Evolutionary conservation across 2,888 invertebrate genomes (phyloP), one percentile per base, ranked within the genome.

Genomic region (Andricus quercusramuli): DNA sequence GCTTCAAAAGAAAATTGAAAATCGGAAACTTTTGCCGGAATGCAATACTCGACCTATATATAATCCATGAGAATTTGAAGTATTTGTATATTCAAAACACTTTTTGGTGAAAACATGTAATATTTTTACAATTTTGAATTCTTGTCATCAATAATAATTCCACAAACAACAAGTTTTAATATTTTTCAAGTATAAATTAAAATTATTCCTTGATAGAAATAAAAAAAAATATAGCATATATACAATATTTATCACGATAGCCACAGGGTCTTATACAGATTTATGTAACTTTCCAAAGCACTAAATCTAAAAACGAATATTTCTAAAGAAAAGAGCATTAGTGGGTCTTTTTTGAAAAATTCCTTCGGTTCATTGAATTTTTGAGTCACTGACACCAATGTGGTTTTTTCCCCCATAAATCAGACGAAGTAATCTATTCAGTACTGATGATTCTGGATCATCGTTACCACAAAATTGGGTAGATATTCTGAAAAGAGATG

Each of bases 381-480:
- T 62, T 2, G 25, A 29, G 15, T 62, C 25, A 62, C n/a, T 62
- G 25, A 25, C 62, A 62, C 25, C 15, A 25, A 62, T 62, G 62
- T 62, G 25, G 25, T 62, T 62, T 62, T 15, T 41, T n/a, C 66
- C 20, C n/a, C n/a, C 41, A 67, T 67, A 67, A 67, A 67, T 67
- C 66, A 68, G 25, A 6, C 11, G 1, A 32, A 51, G 4, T 70
- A 25, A 70, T 70, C 29, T 44, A 47, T 67, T 68, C 44, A 22
- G 22, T 68, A 22, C 17, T 74, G 47, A 74, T 74, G 32, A 32
- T 74, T 74, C 29, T 74, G 56, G 56, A 74, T 74, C 74, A 74
- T 29, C 51, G 32, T 74, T 29, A 74, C 51, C 56, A 56, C 20
- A n/a, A 74, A 74, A 29, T 74, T 56, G 32, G 29, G 56, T 29